Evolutionary conservation across 2,888 invertebrate species (phyloP), one percentile per base, ranked within the genome.

Genomic region (Himalopsyche japonica): DNA sequence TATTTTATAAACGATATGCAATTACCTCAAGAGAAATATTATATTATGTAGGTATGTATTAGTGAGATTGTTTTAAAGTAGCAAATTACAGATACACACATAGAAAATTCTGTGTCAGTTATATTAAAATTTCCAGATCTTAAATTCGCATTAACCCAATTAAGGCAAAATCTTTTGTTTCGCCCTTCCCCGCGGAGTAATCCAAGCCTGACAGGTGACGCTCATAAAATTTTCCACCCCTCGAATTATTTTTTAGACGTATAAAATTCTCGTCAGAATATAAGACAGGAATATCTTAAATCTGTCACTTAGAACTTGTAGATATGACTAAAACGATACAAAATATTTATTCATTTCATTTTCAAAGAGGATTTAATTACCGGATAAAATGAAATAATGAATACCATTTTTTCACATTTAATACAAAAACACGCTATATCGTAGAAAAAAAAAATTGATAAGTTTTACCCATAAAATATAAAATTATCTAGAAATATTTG

Each of bases 141-240:
- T 70, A 82, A 82, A 82, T 82, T 82, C 82, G 70, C 78, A 78
- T 84, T 84, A 84, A 84, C 83, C 83, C 76, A 84, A 84, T 84
- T 84, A 81, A 81, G 76, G 77, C 77, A 34, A n/a, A 64, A 84
- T 80, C 81, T 78, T 77, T 84, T 84, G 83, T 84, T 84, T 84
- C 64, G 49, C 80, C 70, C 37, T 34, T 80, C 34, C 48, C 79
- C 76, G 34, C 37, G 37, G 32, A 78, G 43, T 81, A 84, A 84
- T 77, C 81, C 78, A 78, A 70, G 3, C 80, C 83, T 84, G 83
- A 81, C 83, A 76, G 81, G 83, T 83, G 83, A 77, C 83, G 83
- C 80, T 84, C 81, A 84, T 77, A 84, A 27, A 84, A 84, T 84
- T 84, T 84, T 77, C 77, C 37, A 20, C 57, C 83, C 30, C 77